Percentiles rank a stretch among this genome's conserved stretches.
Evolutionary conservation across 2,113 vertebrate species (phyloP).

Genomic region (Ploceus nigricollis): DNA sequence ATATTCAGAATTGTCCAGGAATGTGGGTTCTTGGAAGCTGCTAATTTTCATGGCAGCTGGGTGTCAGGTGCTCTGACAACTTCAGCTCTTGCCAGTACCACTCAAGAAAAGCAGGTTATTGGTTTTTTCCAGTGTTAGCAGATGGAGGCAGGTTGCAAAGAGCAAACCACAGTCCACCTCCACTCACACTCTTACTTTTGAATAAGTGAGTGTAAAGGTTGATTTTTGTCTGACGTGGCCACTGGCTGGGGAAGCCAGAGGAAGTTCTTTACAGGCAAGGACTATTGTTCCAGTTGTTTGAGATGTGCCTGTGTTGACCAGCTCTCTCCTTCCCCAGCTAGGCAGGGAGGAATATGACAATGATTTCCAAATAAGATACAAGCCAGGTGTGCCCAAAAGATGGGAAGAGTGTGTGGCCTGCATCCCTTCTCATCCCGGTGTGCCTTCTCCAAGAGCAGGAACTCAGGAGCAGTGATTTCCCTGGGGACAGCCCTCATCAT

Average conservation of each 20-base stretch:
- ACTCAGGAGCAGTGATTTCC: neutral
- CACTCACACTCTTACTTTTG: neutral
- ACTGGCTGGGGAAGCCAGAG: neutral
- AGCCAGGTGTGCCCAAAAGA: neutral
- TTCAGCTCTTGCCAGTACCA: neutral
- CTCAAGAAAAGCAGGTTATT: neutral
- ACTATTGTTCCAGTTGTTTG: neutral
- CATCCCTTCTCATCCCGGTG: neutral
- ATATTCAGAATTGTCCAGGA: neutral
- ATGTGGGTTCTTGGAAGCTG: neutral
- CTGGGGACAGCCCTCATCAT: neutral
- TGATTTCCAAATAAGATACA: fast-evolving
- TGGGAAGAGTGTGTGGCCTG: fast-evolving
- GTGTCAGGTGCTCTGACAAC: neutral
- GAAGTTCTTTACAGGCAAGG: neutral
- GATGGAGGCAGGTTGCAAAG: neutral
- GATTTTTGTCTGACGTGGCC: neutral
- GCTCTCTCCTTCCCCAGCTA: neutral
- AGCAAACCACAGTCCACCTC: neutral
- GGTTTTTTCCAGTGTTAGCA: neutral
- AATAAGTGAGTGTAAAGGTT: neutral
- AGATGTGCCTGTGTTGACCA: neutral
- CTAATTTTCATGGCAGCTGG: neutral
- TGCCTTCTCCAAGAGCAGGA: neutral
- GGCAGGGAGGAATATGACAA: neutral